phyloP scores from a whole-genome alignment of 2,888 invertebrate species.

The Ischnura elegans region DNA sequence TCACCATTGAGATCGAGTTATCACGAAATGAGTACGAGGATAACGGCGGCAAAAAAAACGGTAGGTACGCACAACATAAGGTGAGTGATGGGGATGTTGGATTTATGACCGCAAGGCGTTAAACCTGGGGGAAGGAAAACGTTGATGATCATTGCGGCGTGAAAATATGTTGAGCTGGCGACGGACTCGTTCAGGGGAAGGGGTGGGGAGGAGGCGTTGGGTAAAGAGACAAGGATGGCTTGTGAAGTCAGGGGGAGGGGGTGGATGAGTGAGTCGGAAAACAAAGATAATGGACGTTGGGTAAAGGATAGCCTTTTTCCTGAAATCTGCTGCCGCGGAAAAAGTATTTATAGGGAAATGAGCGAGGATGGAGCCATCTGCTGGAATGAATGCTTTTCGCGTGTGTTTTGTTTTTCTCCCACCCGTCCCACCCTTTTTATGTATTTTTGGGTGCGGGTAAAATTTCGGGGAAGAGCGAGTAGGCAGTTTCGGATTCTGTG shows the following conservation, averaged over 20 bases:
- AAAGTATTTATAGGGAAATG: conserved; percentile 16
- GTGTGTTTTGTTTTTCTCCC: background rate
- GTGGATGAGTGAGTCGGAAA: background rate
- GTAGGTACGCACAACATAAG: too few species aligned
- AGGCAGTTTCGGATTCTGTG: too few species aligned
- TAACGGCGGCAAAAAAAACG: too few species aligned
- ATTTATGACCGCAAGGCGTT: background rate
- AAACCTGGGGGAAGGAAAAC: background rate
- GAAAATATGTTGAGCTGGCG: background rate
- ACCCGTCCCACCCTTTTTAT: too few species aligned
- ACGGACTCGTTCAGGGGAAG: background rate
- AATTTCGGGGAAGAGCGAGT: too few species aligned
- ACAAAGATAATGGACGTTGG: background rate
- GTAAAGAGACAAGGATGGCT: background rate
- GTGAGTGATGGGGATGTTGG: too few species aligned
- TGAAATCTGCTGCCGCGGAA: background rate
- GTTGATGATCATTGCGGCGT: background rate
- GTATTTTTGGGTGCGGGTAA: too few species aligned
- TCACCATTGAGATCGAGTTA: too few species aligned
- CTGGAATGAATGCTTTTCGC: conserved; percentile 12
- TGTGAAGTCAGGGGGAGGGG: background rate
- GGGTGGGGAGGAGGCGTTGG: background rate
- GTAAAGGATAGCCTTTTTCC: background rate
- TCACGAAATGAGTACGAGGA: too few species aligned
- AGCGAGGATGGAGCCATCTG: background rate